Conservation (phyloP, 2,797 vertebrate genomes). For the Cuniculus paca region DNA sequence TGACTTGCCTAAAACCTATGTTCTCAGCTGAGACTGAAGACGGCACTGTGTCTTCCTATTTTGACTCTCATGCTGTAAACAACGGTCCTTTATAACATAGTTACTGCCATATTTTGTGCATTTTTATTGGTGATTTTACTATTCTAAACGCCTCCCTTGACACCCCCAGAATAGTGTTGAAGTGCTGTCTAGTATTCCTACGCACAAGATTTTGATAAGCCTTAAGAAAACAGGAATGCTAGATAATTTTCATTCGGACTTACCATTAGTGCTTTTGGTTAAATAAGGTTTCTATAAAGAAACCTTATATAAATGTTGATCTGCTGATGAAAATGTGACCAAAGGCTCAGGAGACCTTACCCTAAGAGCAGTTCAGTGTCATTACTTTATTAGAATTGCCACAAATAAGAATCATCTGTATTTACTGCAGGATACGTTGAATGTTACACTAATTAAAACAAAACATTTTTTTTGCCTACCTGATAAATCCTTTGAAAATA, state of each 20-base stretch:
- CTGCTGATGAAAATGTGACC: background rate
- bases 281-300: background rate
- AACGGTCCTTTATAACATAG: background rate
- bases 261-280: constrained; percentile 1
- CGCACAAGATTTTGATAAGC: background rate
- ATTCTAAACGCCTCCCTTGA: background rate
- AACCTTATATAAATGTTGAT: too few species aligned
- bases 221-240: background rate
- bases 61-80: background rate
- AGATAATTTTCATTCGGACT: background rate
- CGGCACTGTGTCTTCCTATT: background rate
- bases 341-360: background rate
- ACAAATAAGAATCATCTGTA: background rate
- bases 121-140: constrained; percentile 3
- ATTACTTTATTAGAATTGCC: background rate
- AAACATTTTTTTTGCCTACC: background rate
- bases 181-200: background rate
- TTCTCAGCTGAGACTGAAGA: background rate
- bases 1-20: background rate
- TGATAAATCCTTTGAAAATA: constrained; percentile 29
- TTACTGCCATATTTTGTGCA: background rate
- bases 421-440: background rate
- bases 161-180: background rate
- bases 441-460: background rate
- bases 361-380: background rate